Evolutionary conservation across 1,140 invertebrate genomes (phyloP).

Genomic region (Daktulosphaira vitifoliae): DNA sequence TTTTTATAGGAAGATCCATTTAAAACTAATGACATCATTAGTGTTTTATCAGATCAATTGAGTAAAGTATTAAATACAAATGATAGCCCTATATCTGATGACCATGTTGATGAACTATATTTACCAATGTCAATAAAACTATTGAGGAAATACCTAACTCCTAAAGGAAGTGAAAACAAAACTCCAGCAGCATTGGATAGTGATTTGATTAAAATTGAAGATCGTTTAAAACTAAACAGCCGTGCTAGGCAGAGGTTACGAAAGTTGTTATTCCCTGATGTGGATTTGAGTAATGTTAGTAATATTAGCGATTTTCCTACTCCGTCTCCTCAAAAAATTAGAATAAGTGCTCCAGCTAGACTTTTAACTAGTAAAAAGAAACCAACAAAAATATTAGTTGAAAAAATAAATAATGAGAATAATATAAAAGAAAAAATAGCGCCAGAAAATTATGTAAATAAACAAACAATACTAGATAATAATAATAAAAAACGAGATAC

Average conservation of each 20-base stretch:
- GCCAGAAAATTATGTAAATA: not conserved
- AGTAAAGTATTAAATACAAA: not conserved
- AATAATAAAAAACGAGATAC: not conserved
- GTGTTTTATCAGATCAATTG: conserved; percentile 12
- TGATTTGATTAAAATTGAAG: conserved; percentile 22
- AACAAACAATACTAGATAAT: not conserved
- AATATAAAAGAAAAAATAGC: not conserved
- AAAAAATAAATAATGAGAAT: not conserved
- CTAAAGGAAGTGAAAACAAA: not conserved
- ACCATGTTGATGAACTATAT: conserved; percentile 3
- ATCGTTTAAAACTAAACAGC: conserved; percentile 3
- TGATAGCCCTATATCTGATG: conserved; percentile 1
- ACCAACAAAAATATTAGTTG: not conserved
- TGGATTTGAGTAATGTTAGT: not conserved
- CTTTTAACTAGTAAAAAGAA: conserved; percentile 16
- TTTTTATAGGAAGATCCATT: not conserved
- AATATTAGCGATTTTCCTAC: conserved; percentile 10
- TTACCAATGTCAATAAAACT: conserved; percentile 19
- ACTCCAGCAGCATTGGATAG: not conserved
- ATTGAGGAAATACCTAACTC: conserved; percentile 14
- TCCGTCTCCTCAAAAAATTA: conserved; percentile 4
- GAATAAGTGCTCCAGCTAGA: conserved; percentile 8
- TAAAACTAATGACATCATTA: conserved; percentile 3
- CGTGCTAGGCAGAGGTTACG: conserved; percentile 18
- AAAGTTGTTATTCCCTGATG: conserved; percentile 15